Conservation (phyloP, 2,113 vertebrate species). For the Girardinichthys multiradiatus region DNA sequence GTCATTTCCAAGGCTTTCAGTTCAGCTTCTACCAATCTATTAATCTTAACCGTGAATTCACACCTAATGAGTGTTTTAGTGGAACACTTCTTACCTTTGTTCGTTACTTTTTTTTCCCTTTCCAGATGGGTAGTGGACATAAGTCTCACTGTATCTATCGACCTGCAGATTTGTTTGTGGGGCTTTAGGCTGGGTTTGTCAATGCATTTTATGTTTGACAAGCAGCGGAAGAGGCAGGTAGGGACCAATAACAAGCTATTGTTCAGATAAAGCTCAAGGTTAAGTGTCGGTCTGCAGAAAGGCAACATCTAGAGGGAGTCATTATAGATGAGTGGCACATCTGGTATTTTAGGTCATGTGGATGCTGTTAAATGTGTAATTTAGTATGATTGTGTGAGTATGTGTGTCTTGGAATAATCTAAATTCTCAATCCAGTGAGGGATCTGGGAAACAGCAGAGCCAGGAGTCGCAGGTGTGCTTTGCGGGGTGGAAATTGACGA, state of each 20-base stretch:
- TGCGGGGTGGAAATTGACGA: conserved; percentile 52
- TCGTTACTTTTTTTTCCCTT: conserved; percentile 39
- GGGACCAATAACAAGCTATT: conserved; percentile 68
- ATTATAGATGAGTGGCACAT: conserved; percentile 55
- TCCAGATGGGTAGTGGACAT: conserved; percentile 62
- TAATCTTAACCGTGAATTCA: conserved; percentile 61
- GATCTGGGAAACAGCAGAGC: conserved; percentile 25
- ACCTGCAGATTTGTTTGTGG: conserved; percentile 22
- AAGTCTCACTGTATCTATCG: conserved; percentile 18
- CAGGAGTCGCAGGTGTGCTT: conserved; percentile 68
- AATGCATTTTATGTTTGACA: conserved; percentile 66
- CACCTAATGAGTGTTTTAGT: conserved; percentile 65
- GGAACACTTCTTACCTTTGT: conserved; percentile 50
- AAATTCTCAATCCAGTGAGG: conserved; percentile 12
- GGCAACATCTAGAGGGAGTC: conserved; percentile 42
- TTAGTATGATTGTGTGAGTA: conserved; percentile 5
- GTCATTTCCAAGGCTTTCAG: conserved; percentile 50
- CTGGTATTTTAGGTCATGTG: conserved; percentile 61
- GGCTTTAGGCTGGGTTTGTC: conserved; percentile 27
- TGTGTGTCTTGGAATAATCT: conserved; percentile 25
- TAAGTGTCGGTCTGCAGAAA: conserved; percentile 57
- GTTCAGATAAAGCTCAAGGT: conserved; percentile 70
- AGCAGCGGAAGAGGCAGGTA: conserved; percentile 47
- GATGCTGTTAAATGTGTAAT: conserved; percentile 33
- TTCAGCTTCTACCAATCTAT: conserved; percentile 52